These are phyloP conservation scores for Agrotis ipsilon DNA, from an alignment of 2,888 invertebrate genomes.

Conservation along the genomic window DNA sequence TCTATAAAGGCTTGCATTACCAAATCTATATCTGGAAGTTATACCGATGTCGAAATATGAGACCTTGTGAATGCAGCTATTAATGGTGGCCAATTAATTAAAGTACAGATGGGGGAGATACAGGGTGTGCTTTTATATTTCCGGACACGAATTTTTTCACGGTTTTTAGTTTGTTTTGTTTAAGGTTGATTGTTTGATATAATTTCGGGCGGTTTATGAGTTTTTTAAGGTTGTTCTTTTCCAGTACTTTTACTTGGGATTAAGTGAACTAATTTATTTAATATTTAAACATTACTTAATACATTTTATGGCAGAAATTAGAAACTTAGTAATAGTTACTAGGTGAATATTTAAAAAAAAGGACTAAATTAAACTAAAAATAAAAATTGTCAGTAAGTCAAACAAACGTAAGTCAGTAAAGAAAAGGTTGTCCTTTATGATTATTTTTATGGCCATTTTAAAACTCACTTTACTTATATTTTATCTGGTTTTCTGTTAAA, in stretches of 20 bases:
- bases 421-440: too few relatives aligned
- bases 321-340: too few relatives aligned
- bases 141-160: slow-evolving; percentile 47
- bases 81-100: slow-evolving; percentile 52
- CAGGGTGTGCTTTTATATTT: slow-evolving; percentile 37
- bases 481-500: background rate
- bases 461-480: too few relatives aligned
- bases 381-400: too few relatives aligned
- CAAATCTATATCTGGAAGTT: slow-evolving; percentile 57
- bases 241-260: slow-evolving; percentile 32
- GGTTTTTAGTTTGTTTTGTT: slow-evolving; percentile 12
- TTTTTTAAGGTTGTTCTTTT: slow-evolving; percentile 9
- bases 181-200: slow-evolving; percentile 26
- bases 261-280: too few relatives aligned
- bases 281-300: too few relatives aligned
- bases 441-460: too few relatives aligned
- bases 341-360: too few relatives aligned
- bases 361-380: too few relatives aligned
- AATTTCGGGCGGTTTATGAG: background rate
- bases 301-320: too few relatives aligned
- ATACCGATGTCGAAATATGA: slow-evolving; percentile 49
- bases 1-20: slow-evolving; percentile 30
- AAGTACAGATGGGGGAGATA: slow-evolving; percentile 41
- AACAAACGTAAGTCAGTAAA: too few relatives aligned
- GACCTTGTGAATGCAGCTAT: slow-evolving; percentile 50